A percentile compares a stretch with the other conserved stretches of the same genome.
Evolutionary conservation across 2,797 vertebrate species (phyloP).

Genomic region (Acridotheres tristis): DNA sequence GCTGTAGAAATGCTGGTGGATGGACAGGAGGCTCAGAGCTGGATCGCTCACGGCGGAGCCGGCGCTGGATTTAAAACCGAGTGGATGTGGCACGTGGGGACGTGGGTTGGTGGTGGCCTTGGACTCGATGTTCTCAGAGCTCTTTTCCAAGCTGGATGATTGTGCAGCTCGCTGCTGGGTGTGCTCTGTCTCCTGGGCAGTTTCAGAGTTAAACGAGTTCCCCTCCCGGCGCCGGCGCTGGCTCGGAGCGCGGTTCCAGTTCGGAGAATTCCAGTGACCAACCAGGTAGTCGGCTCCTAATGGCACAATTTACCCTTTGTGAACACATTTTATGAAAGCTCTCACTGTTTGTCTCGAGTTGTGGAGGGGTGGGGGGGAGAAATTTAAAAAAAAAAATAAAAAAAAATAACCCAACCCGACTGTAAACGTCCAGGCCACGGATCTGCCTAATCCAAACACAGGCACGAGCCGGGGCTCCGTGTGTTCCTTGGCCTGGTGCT

Average conservation of each 20-base stretch:
- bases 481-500: constrained; percentile 54
- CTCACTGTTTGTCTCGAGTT: constrained; percentile 55
- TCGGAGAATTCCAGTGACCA: constrained; percentile 31
- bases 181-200: not conserved
- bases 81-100: not conserved
- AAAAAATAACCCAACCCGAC: not conserved
- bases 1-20: not conserved
- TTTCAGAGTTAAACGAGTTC: not conserved
- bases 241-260: not conserved
- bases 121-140: not conserved
- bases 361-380: not conserved
- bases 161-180: not conserved
- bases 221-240: not conserved
- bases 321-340: constrained; percentile 54
- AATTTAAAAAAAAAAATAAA: not conserved
- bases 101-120: not conserved
- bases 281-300: constrained; percentile 47
- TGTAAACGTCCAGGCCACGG: constrained; percentile 48
- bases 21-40: not conserved
- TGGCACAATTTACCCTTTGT: constrained; percentile 71
- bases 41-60: accelerated
- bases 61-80: not conserved
- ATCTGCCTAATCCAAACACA: constrained; percentile 51
- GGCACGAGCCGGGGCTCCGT: constrained; percentile 47
- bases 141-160: accelerated